Conservation (phyloP, 2,888 invertebrate genomes). For the Ephialtes manifestator region DNA sequence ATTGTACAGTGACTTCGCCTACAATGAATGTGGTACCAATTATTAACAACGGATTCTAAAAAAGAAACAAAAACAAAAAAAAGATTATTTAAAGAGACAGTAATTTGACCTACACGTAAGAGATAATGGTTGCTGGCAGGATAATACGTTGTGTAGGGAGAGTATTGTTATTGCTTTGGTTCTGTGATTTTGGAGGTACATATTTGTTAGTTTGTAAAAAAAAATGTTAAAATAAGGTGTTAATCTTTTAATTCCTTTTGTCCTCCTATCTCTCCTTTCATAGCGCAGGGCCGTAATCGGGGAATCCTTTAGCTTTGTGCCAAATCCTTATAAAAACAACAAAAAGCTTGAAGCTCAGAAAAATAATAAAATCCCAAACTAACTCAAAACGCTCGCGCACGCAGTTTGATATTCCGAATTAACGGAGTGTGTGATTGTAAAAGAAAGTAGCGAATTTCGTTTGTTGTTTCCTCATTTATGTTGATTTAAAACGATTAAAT, state of each 20-base stretch:
- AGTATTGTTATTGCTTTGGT: constrained; percentile 85
- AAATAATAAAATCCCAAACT: too few species aligned
- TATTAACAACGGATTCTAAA: constrained; percentile 66
- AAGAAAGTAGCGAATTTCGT: constrained; percentile 27
- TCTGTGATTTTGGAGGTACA: constrained; percentile 85
- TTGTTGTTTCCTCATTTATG: background rate
- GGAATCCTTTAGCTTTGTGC: constrained; percentile 77
- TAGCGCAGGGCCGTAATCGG: constrained; percentile 83
- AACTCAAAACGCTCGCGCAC: constrained; percentile 42
- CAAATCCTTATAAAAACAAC: constrained; percentile 69
- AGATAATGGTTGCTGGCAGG: constrained; percentile 78
- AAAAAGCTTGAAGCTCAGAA: constrained; percentile 3
- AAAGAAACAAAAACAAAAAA: constrained; percentile 40
- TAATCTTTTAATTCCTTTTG: constrained; percentile 83
- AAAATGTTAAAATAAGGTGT: constrained; percentile 82
- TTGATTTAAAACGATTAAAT: background rate
- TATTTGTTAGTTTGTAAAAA: constrained; percentile 85
- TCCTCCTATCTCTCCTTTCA: constrained; percentile 74
- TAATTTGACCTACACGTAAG: constrained; percentile 77
- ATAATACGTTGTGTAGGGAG: constrained; percentile 79
- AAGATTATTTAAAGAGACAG: constrained; percentile 73
- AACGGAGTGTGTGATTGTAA: constrained; percentile 58
- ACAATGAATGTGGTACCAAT: constrained; percentile 78
- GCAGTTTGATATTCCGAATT: constrained; percentile 63
- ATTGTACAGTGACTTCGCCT: constrained; percentile 86